Conservation (phyloP, 2,888 invertebrate species). For the Noctua comes region DNA sequence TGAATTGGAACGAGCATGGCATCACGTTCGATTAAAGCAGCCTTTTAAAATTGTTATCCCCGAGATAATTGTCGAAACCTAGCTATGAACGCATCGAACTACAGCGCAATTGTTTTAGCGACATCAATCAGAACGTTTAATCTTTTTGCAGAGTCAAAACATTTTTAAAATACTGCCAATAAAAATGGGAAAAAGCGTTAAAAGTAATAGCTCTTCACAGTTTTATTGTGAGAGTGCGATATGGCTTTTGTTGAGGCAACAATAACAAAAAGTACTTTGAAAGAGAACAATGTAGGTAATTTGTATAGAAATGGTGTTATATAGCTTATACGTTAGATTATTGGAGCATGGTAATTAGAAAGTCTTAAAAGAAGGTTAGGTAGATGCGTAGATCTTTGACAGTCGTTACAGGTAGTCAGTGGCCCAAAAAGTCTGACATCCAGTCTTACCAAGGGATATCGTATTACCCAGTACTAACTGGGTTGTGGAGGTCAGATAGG, state of each 20-base stretch:
- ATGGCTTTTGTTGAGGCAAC: constrained; percentile 53
- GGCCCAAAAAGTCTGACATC: too few relatives aligned
- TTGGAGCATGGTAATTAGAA: constrained; percentile 27
- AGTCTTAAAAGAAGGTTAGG: background rate
- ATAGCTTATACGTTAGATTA: background rate
- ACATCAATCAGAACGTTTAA: constrained; percentile 22
- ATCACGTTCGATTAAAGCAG: background rate
- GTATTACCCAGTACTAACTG: too few relatives aligned
- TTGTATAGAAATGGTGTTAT: constrained; percentile 31
- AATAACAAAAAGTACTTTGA: constrained; percentile 51
- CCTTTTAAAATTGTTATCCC: constrained; percentile 19
- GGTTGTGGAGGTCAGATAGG: too few relatives aligned
- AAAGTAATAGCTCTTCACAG: constrained; percentile 53
- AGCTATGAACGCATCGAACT: background rate
- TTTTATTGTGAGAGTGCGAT: constrained; percentile 56
- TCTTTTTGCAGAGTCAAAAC: constrained; percentile 23
- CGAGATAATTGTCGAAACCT: background rate
- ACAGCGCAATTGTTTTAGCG: background rate
- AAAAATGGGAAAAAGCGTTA: constrained; percentile 43
- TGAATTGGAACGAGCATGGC: background rate
- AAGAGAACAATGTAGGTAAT: constrained; percentile 57
- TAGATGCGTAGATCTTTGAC: too few relatives aligned
- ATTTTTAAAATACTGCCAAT: constrained; percentile 53
- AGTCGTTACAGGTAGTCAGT: too few relatives aligned
- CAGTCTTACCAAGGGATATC: too few relatives aligned